These are phyloP conservation scores for Eriosoma lanigerum DNA, from an alignment of 1,140 invertebrate species.

Conservation along the genomic window DNA sequence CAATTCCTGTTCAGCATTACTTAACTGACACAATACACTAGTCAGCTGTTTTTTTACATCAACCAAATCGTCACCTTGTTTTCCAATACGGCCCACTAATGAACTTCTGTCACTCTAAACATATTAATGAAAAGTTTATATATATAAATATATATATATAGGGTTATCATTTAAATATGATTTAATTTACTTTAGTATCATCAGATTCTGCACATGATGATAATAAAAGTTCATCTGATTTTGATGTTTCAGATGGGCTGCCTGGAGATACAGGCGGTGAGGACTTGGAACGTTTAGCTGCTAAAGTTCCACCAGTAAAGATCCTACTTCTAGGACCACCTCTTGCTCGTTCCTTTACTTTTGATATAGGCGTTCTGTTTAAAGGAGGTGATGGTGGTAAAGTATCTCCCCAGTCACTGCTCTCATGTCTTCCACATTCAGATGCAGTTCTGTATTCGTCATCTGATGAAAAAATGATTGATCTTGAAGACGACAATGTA, in stretches of 20 bases:
- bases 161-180: background rate
- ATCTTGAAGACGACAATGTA: slow-evolving; percentile 53
- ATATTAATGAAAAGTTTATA: background rate
- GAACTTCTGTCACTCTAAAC: slow-evolving; percentile 48
- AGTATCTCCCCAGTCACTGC: slow-evolving; percentile 60
- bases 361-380: slow-evolving; percentile 70
- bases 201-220: slow-evolving; percentile 45
- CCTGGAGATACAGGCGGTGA: slow-evolving; percentile 30
- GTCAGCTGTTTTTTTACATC: slow-evolving; percentile 65
- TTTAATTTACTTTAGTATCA: slow-evolving; percentile 20
- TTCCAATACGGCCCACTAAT: slow-evolving; percentile 55
- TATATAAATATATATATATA: too few species aligned
- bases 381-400: slow-evolving; percentile 75
- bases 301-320: slow-evolving; percentile 27
- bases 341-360: slow-evolving; percentile 75
- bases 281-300: slow-evolving; percentile 40
- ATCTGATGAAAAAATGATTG: slow-evolving; percentile 72
- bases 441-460: slow-evolving; percentile 84
- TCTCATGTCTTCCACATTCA: slow-evolving; percentile 63
- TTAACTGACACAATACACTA: slow-evolving; percentile 58
- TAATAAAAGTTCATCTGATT: slow-evolving; percentile 23
- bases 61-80: slow-evolving; percentile 69
- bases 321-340: slow-evolving; percentile 38
- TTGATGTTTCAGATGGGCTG: slow-evolving; percentile 28
- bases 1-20: slow-evolving; percentile 68